Percentiles rank a stretch among this genome's conserved stretches.
Evolutionary conservation across 2,113 vertebrate genomes (phyloP).

Genomic region (Proteles cristata): DNA sequence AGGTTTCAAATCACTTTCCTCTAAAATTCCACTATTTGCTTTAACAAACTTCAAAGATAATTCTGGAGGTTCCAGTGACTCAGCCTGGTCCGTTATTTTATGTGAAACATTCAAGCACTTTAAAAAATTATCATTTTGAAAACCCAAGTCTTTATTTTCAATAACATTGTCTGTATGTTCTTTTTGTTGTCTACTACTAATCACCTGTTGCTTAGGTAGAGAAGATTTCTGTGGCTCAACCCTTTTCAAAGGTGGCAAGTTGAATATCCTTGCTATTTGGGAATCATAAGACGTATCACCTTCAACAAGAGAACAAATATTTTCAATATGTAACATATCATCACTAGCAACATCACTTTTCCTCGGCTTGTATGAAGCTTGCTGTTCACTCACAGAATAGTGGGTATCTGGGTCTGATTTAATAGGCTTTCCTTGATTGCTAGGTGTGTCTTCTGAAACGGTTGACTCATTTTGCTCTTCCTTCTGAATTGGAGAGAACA

Average conservation of each 20-base stretch:
- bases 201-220: constrained; percentile 1
- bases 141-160: background rate
- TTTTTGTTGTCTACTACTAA: constrained; percentile 54
- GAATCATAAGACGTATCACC: constrained; percentile 86
- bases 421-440: background rate
- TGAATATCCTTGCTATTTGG: constrained; percentile 88
- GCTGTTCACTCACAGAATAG: background rate
- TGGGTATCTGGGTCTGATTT: background rate
- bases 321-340: constrained; percentile 83
- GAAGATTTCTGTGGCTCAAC: background rate
- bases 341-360: background rate
- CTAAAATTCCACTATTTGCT: background rate
- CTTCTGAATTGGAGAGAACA: constrained; percentile 38
- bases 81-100: background rate
- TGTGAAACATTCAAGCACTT: background rate
- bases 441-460: background rate
- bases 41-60: background rate
- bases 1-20: background rate
- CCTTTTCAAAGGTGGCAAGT: background rate
- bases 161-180: background rate
- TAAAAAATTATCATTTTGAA: constrained; percentile 22
- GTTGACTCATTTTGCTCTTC: constrained; percentile 49
- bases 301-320: constrained; percentile 88
- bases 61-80: background rate
- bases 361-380: background rate